Evolutionary conservation across 2,113 vertebrate species (phyloP).

Genomic region (Amazona vittata): DNA sequence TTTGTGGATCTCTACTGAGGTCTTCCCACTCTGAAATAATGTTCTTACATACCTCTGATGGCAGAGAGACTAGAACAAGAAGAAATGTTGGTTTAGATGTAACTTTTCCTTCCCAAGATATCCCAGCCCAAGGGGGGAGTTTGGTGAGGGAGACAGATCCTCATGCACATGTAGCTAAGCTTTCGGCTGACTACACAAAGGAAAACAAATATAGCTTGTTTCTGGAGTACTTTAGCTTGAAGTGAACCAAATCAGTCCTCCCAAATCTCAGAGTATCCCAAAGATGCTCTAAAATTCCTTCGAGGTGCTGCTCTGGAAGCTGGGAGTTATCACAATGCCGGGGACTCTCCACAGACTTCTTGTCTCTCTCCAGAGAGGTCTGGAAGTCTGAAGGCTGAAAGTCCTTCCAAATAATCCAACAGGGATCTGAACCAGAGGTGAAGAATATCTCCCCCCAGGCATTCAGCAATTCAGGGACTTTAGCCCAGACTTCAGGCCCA

Average conservation of each 20-base stretch:
- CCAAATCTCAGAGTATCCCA: background rate
- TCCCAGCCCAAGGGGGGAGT: background rate
- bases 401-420: background rate
- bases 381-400: background rate
- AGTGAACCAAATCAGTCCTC: background rate
- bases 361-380: background rate
- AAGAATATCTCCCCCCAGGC: background rate
- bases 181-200: background rate
- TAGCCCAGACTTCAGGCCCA: background rate
- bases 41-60: background rate
- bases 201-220: background rate
- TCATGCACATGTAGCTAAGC: background rate
- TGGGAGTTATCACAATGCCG: background rate
- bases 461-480: background rate
- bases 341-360: background rate
- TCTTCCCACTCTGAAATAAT: background rate
- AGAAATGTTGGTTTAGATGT: accelerated
- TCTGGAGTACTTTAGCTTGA: background rate
- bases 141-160: background rate
- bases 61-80: background rate
- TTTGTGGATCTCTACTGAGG: background rate
- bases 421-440: background rate
- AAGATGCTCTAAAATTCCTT: background rate
- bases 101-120: background rate
- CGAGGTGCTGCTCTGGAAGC: background rate